Conservation (phyloP, 2,113 vertebrate genomes). For the Corythaeola cristata region DNA sequence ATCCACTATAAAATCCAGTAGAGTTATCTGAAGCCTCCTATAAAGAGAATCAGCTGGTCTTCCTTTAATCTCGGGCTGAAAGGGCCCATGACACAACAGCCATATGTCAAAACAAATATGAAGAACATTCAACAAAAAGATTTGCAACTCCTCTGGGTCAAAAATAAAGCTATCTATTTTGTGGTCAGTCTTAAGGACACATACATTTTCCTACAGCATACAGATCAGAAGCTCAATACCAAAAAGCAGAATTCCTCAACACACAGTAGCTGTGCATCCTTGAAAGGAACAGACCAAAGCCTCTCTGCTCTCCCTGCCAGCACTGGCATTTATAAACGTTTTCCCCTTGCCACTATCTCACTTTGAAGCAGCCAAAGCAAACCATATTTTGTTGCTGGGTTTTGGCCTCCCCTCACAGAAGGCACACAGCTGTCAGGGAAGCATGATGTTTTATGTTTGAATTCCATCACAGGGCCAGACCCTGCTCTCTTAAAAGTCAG, state of each 20-base stretch:
- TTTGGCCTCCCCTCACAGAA: slow-evolving; percentile 44
- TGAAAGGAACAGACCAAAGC: background rate
- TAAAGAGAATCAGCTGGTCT: slow-evolving; percentile 15
- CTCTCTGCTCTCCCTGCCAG: background rate
- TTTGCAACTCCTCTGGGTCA: background rate
- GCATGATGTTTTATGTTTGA: background rate
- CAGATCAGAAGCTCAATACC: background rate
- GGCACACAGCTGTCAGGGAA: slow-evolving; percentile 58
- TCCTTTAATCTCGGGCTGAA: background rate
- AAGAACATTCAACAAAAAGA: background rate
- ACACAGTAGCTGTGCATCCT: background rate
- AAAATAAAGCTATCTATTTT: background rate
- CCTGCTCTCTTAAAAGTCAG: slow-evolving; percentile 21
- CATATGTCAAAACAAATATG: background rate
- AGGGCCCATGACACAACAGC: background rate
- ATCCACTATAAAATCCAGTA: background rate
- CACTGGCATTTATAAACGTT: background rate
- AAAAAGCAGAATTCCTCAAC: slow-evolving; percentile 7
- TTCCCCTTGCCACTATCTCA: background rate
- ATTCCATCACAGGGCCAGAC: slow-evolving; percentile 17
- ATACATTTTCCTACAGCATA: background rate
- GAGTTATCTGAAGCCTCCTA: background rate
- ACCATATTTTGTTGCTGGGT: background rate
- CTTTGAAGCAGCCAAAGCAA: slow-evolving; percentile 27
- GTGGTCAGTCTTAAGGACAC: background rate